phyloP scores from a whole-genome alignment of 2,113 vertebrate genomes.

The Aepyceros melampus region DNA sequence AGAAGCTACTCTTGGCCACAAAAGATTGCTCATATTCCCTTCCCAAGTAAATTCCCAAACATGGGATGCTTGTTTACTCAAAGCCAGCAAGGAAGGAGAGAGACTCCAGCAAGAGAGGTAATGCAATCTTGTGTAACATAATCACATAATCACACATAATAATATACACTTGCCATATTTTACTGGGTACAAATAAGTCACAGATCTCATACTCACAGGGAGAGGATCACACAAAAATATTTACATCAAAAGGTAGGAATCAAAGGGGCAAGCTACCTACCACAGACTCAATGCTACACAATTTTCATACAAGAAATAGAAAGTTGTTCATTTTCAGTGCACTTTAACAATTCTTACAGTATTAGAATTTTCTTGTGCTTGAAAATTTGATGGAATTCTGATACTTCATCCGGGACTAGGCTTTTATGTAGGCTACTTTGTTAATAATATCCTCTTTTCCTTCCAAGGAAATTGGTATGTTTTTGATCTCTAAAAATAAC shows the following conservation, averaged over 20 bases:
- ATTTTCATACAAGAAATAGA: background rate
- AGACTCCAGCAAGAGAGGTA: background rate
- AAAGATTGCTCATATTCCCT: background rate
- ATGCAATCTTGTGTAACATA: background rate
- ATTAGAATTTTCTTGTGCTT: background rate
- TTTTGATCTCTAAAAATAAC: background rate
- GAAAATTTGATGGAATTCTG: background rate
- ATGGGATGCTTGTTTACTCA: background rate
- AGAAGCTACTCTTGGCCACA: background rate
- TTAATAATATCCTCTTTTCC: background rate
- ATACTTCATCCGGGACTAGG: background rate
- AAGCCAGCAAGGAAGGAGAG: background rate
- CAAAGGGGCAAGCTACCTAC: too few species aligned
- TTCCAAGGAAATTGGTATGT: background rate
- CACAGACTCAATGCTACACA: fast-evolving
- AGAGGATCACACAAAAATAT: too few species aligned
- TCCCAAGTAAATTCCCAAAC: background rate
- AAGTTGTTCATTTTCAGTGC: background rate
- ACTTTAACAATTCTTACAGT: background rate
- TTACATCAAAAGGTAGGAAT: background rate
- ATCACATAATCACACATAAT: background rate
- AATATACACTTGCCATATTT: background rate
- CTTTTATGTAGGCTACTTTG: background rate
- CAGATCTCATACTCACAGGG: background rate
- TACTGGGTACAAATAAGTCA: background rate